Conservation (phyloP, 35 echinoderm and acorn worm species). For the Lytechinus variegatus region DNA sequence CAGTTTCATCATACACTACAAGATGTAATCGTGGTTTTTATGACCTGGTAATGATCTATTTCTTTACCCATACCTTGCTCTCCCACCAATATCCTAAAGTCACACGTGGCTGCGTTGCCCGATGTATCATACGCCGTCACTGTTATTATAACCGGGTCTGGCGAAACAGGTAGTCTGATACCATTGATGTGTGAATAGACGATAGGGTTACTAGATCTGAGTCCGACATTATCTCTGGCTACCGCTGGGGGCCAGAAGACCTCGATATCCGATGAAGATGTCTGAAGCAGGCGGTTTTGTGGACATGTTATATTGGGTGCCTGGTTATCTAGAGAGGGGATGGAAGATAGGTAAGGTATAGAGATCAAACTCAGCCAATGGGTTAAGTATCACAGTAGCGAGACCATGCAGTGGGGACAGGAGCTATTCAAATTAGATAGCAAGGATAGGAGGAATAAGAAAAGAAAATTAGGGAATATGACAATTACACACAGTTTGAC, state of each 20-base stretch:
- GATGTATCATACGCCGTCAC: slow-evolving; percentile 44
- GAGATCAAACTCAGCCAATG: no score
- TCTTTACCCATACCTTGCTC: neutral
- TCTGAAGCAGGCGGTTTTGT: neutral
- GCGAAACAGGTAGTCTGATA: neutral
- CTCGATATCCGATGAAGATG: neutral
- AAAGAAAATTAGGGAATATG: no score
- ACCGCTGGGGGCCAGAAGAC: slow-evolving; percentile 43
- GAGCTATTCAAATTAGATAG: neutral
- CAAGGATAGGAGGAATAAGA: neutral
- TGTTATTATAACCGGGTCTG: neutral
- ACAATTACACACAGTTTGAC: no score
- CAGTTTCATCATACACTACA: no score
- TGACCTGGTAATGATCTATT: no score
- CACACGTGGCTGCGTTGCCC: slow-evolving; percentile 24
- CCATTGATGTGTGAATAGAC: slow-evolving; percentile 16
- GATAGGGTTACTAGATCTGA: slow-evolving; percentile 21
- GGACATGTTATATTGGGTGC: slow-evolving; percentile 45
- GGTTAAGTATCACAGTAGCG: neutral
- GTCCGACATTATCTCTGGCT: slow-evolving; percentile 46
- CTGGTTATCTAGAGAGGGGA: slow-evolving; percentile 21
- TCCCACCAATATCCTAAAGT: slow-evolving; percentile 28
- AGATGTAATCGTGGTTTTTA: no score
- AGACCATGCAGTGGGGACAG: neutral
- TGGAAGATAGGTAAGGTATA: neutral